phyloP scores from a whole-genome alignment of 2,888 invertebrate genomes.

The Lepas anatifera region DNA sequence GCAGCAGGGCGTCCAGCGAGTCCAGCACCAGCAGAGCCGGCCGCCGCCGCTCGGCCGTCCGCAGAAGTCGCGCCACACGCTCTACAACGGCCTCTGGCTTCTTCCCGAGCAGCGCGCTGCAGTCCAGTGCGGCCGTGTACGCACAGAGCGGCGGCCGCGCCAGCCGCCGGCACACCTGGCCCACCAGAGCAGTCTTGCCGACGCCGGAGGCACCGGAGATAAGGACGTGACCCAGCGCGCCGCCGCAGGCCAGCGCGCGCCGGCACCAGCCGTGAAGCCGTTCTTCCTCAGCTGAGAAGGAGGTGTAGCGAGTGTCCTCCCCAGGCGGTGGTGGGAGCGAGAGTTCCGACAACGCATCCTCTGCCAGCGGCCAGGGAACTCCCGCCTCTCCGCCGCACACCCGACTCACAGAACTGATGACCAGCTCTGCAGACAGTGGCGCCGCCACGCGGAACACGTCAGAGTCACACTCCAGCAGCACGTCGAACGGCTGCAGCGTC shows the following conservation, averaged over 20 bases:
- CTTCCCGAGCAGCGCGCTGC: slow-evolving; percentile 5
- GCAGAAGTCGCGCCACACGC: neutral
- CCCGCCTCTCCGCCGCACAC: neutral
- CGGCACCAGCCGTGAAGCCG: neutral
- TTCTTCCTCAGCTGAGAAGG: neutral
- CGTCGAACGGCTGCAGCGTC: neutral
- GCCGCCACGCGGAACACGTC: slow-evolving; percentile 1
- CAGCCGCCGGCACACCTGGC: neutral
- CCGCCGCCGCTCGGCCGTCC: neutral
- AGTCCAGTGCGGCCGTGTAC: neutral
- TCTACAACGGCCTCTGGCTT: neutral
- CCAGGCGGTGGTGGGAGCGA: neutral
- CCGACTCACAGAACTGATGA: neutral
- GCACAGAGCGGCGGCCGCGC: neutral
- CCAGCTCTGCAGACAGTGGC: neutral
- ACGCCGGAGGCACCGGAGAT: neutral
- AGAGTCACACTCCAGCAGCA: neutral
- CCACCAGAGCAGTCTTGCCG: neutral
- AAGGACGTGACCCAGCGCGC: neutral
- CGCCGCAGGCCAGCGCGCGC: neutral
- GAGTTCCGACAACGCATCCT: neutral
- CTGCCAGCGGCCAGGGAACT: neutral
- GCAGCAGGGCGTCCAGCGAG: neutral
- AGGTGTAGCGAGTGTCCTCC: neutral
- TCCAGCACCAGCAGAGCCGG: neutral